A percentile compares a stretch with the other conserved stretches of the same genome.
phyloP scores from a whole-genome alignment of 1,140 invertebrate species.

The Helicoverpa zea region DNA sequence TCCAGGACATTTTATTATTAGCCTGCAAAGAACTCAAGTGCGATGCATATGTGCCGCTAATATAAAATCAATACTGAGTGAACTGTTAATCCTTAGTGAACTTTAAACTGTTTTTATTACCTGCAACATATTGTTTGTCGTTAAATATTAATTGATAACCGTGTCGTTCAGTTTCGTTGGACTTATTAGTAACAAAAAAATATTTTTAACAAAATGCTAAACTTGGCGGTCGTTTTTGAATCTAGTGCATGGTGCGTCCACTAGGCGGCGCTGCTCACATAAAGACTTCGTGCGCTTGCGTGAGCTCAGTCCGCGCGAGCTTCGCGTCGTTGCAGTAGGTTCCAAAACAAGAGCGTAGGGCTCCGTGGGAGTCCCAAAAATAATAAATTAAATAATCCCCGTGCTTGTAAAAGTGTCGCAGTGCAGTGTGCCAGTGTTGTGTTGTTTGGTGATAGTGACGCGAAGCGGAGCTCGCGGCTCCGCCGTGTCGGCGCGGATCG shows the following conservation, averaged over 20 bases:
- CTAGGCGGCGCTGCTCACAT: conserved; percentile 63
- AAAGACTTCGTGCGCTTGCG: conserved; percentile 75
- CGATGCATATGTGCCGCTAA: conserved; percentile 59
- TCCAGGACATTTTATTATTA: conserved; percentile 49
- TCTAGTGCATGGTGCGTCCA: conserved; percentile 54
- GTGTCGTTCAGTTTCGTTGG: neutral
- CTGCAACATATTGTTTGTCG: neutral
- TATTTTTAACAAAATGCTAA: conserved; percentile 47
- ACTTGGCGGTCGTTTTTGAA: conserved; percentile 78
- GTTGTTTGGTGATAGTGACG: conserved; percentile 60
- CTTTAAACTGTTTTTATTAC: neutral
- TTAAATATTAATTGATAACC: neutral
- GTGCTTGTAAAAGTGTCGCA: conserved; percentile 67
- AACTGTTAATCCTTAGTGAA: conserved; percentile 42
- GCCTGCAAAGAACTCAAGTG: conserved; percentile 30
- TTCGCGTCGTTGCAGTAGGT: conserved; percentile 73
- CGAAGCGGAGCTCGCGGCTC: conserved; percentile 52
- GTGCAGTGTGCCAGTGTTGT: conserved; percentile 68
- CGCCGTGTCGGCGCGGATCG: conserved; percentile 68
- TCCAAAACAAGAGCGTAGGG: conserved; percentile 73
- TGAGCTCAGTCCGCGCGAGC: conserved; percentile 70
- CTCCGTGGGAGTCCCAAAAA: conserved; percentile 65
- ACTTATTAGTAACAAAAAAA: conserved; percentile 27
- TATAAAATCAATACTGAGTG: conserved; percentile 79
- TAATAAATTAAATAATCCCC: conserved; percentile 50